Evolutionary conservation across 2,888 invertebrate genomes (phyloP), one percentile per base, ranked within the genome.

Genomic region (Agonopterix alstromeriana): DNA sequence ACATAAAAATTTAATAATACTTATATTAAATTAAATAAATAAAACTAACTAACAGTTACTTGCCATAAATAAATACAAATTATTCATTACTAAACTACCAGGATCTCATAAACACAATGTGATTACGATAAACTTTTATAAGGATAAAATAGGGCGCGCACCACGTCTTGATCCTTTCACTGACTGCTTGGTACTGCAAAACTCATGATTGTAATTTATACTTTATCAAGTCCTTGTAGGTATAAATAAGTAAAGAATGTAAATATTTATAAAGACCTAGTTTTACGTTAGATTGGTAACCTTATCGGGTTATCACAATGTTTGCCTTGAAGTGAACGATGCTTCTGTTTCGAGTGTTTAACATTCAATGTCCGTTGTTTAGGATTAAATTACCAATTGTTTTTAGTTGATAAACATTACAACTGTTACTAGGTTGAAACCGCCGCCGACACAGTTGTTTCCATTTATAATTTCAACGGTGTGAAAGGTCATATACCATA

Each of bases 131-230:
- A 35, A 45, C 7, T 12, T 43, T 43, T 12, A 35, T 10, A 45
- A 40, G 36, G 51, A 10, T 8, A 36, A 36, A 36, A 41, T 41
- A 41, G 51, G 48, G 48, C 56, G 63, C 54, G 46, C 61, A 50
- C 56, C 53, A 67, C 71, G 68, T 73, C 72, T 77, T 72, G 72
- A 75, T 72, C 63, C 60, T 69, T 64, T 65, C 65, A 67, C 70
- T 57, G 47, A 43, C 41, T 48, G 47, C 42, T 35, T 46, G 48
- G 48, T 48, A 66, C 67, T 67, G 57, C 47, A 52, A 45, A 41
- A 9, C 8, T 10, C 36, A 10, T 9, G 10, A 36, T 36, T 36
- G 9, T 2, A 36, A 36, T 36, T n/a, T 36, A 36, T 9, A 36
- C 36, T n/a, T 17, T 17, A 17, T 17, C 17, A 2, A 17, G 17